Evolutionary conservation across 2,113 vertebrate genomes (phyloP).

Genomic region (Dicentrarchus labrax): DNA sequence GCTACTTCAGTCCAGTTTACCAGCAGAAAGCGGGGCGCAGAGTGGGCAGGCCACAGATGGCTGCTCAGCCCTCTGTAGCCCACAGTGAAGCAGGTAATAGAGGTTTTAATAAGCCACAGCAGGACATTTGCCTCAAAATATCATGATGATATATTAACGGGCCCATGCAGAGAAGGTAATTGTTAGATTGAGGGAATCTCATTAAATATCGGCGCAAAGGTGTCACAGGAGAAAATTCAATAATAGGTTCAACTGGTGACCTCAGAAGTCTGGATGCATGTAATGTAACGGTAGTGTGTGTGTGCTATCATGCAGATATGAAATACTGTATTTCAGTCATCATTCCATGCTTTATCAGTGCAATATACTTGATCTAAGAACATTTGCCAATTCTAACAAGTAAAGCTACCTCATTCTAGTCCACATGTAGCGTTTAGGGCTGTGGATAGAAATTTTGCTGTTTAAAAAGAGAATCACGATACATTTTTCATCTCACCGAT

Average conservation of each 20-base stretch:
- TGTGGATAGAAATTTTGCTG: too few species aligned
- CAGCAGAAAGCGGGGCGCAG: not conserved
- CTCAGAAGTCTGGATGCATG: not conserved
- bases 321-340: too few species aligned
- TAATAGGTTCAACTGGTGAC: not conserved
- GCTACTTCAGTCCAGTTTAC: slow-evolving; percentile 28
- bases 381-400: too few species aligned
- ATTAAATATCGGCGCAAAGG: slow-evolving; percentile 56
- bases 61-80: slow-evolving; percentile 32
- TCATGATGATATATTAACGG: slow-evolving; percentile 61
- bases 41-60: slow-evolving; percentile 25
- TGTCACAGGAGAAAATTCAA: not conserved
- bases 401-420: too few species aligned
- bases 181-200: slow-evolving; percentile 40
- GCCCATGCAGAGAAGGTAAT: slow-evolving; percentile 25
- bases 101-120: slow-evolving; percentile 74
- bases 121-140: slow-evolving; percentile 43
- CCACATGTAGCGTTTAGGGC: too few species aligned
- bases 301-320: not conserved
- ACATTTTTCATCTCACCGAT: too few species aligned
- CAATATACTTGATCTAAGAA: too few species aligned
- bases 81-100: slow-evolving; percentile 69
- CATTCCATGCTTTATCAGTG: too few species aligned
- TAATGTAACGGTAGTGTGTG: not conserved
- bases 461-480: too few species aligned